Conservation (phyloP, 2,797 vertebrate species). For the Pyrocephalus nanus region DNA sequence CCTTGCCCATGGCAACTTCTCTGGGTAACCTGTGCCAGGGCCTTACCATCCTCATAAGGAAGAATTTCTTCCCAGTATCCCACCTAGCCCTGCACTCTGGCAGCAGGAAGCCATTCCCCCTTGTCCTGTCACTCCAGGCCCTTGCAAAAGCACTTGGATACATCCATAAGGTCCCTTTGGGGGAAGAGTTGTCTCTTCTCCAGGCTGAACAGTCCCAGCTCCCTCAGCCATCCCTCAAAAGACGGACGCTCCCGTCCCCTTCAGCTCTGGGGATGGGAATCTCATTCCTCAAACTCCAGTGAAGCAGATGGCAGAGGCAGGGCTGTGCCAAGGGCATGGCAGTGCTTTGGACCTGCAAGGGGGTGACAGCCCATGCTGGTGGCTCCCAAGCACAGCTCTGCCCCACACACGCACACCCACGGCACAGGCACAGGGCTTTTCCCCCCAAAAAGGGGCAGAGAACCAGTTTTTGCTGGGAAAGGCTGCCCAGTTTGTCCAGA, state of each 20-base stretch:
- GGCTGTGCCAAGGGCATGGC: not conserved
- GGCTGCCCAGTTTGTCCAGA: not conserved
- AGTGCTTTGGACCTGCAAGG: not conserved
- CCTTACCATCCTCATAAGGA: accelerated
- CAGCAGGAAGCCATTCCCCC: not conserved
- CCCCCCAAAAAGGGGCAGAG: accelerated
- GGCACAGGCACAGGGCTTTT: not conserved
- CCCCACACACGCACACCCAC: not conserved
- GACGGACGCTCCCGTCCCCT: too few species aligned
- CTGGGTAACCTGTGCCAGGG: not conserved
- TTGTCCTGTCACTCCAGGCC: not conserved
- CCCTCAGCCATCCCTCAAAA: not conserved
- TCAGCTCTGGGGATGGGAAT: not conserved
- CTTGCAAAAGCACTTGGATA: not conserved
- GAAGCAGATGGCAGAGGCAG: not conserved
- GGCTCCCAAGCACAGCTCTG: not conserved
- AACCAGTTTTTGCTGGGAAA: not conserved
- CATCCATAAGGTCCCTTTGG: not conserved
- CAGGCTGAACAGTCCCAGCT: not conserved
- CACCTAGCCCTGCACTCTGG: not conserved
- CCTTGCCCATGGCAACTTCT: not conserved
- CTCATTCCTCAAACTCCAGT: not conserved
- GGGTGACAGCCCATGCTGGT: not conserved
- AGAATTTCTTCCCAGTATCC: not conserved
- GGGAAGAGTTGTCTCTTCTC: not conserved